These are phyloP conservation scores for Sarotherodon lohbergeri DNA, from an alignment of 2,113 vertebrate species.

Conservation along the genomic window DNA sequence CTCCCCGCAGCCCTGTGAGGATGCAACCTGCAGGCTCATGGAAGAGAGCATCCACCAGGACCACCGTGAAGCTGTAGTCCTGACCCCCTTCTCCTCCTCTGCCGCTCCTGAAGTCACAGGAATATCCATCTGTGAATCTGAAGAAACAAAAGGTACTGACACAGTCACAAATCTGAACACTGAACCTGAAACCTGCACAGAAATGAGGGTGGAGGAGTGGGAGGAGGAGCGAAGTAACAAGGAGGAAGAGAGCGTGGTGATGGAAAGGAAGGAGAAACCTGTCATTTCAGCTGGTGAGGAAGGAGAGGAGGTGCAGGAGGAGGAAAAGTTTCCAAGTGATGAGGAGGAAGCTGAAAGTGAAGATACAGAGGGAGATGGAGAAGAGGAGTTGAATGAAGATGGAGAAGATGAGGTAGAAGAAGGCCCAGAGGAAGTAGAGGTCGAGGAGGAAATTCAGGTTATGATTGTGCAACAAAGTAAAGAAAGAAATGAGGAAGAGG, in stretches of 20 bases:
- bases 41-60: conserved; percentile 42
- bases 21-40: conserved; percentile 10
- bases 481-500: background rate
- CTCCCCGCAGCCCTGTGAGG: background rate
- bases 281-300: background rate
- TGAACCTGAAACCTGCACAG: background rate
- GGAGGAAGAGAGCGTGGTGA: background rate
- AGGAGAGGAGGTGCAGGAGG: background rate
- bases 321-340: background rate
- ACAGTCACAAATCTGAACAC: background rate
- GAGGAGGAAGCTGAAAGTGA: background rate
- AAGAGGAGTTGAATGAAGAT: background rate
- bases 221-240: background rate
- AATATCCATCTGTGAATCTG: background rate
- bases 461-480: background rate
- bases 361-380: background rate
- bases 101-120: background rate
- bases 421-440: background rate
- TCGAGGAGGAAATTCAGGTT: conserved; percentile 30
- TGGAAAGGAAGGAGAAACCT: background rate
- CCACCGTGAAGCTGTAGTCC: background rate
- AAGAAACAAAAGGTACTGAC: background rate
- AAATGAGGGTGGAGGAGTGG: background rate
- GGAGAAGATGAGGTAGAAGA: background rate
- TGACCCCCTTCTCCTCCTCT: background rate